Conservation (phyloP, 1,140 invertebrate genomes). For the Ceratosolen solmsi region DNA sequence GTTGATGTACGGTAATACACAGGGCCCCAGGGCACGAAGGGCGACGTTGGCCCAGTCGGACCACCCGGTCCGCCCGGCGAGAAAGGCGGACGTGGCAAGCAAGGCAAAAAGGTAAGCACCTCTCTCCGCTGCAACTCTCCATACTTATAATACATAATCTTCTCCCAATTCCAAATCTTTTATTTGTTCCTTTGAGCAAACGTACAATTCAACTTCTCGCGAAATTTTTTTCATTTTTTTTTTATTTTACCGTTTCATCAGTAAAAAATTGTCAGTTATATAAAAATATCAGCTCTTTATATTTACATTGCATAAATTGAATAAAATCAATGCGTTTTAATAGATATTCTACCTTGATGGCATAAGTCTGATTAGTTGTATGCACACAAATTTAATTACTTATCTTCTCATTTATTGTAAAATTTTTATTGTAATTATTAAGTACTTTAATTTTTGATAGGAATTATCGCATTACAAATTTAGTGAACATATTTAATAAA, state of each 20-base stretch:
- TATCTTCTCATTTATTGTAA: too few relatives aligned
- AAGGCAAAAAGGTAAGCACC: slow-evolving; percentile 87
- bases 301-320: neutral
- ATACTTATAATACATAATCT: neutral
- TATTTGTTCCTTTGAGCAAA: neutral
- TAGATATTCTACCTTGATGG: too few relatives aligned
- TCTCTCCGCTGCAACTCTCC: slow-evolving; percentile 33
- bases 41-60: slow-evolving; percentile 82
- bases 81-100: slow-evolving; percentile 85
- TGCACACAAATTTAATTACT: too few relatives aligned
- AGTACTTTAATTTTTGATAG: too few relatives aligned
- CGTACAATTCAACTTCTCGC: too few relatives aligned
- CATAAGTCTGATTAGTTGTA: too few relatives aligned
- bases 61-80: slow-evolving; percentile 83
- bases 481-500: too few relatives aligned
- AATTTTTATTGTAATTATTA: too few relatives aligned
- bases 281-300: neutral
- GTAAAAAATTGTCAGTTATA: neutral
- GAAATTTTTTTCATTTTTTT: neutral
- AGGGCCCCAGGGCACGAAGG: slow-evolving; percentile 85
- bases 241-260: neutral
- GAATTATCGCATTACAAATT: too few relatives aligned
- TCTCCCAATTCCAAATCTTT: neutral
- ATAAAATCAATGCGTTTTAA: too few relatives aligned
- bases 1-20: slow-evolving; percentile 65